A percentile compares a stretch with the other conserved stretches of the same genome.
Evolutionary conservation across 2,113 vertebrate genomes (phyloP).

Genomic region (Gymnobelideus leadbeateri): DNA sequence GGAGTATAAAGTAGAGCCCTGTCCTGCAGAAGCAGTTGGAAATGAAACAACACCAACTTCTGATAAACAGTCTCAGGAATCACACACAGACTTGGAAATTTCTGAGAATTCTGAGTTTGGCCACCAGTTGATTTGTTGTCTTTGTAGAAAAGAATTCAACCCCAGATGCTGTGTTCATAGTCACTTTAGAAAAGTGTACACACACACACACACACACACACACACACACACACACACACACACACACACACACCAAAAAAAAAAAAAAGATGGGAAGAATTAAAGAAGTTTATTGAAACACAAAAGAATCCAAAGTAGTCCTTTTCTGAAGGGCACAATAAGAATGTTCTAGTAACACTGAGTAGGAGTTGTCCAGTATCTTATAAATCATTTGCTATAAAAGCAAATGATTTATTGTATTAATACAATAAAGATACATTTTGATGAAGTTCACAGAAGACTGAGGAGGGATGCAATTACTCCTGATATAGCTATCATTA

Average conservation of each 20-base stretch:
- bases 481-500: constrained; percentile 91
- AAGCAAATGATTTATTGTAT: too few species aligned
- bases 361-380: constrained; percentile 89
- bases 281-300: constrained; percentile 97
- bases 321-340: constrained; percentile 87
- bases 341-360: constrained; percentile 85
- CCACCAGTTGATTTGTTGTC: constrained; percentile 94
- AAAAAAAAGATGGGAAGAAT: constrained; percentile 96
- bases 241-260: too few species aligned
- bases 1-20: constrained; percentile 78
- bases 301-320: constrained; percentile 92
- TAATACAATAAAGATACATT: constrained; percentile 97
- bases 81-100: constrained; percentile 79
- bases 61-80: constrained; percentile 81
- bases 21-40: constrained; percentile 83
- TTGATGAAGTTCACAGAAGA: constrained; percentile 98
- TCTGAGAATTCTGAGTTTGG: constrained; percentile 88
- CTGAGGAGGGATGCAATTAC: constrained; percentile 94
- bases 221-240: constrained; percentile 85
- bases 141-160: constrained; percentile 97
- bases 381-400: constrained; percentile 97
- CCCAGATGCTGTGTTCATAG: constrained; percentile 95
- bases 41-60: constrained; percentile 84
- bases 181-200: constrained; percentile 99
- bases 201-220: not conserved